A percentile compares a stretch with the other conserved stretches of the same genome.
Conservation (phyloP, 2,888 invertebrate genomes). For the Polyploca ridens region DNA sequence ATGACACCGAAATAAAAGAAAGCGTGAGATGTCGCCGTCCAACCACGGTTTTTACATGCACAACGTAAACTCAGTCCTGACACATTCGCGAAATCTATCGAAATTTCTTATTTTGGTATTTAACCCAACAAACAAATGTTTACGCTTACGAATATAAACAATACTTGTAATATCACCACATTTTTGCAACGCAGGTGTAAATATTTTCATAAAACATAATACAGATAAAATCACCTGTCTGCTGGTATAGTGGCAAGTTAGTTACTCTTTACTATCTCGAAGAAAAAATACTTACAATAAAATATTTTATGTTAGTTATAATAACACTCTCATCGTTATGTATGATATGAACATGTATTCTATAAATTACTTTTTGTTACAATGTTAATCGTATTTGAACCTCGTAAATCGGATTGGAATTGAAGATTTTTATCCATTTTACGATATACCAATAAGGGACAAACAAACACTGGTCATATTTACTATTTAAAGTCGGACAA, state of each 20-base stretch:
- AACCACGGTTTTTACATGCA: constrained; percentile 32
- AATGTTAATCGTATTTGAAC: constrained; percentile 45
- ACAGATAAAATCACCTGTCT: constrained; percentile 1
- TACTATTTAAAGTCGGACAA: constrained; percentile 54
- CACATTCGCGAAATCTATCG: constrained; percentile 40
- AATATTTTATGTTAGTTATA: not conserved
- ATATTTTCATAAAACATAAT: not conserved
- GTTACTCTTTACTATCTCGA: not conserved
- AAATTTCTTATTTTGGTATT: constrained; percentile 17
- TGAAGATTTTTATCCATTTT: constrained; percentile 51
- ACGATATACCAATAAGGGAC: constrained; percentile 50
- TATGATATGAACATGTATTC: not conserved
- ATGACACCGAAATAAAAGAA: constrained; percentile 68
- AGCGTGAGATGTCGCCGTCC: constrained; percentile 56
- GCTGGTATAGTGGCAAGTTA: not conserved
- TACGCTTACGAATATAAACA: too few relatives aligned
- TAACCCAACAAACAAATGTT: not conserved
- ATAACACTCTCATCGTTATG: not conserved
- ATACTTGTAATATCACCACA: too few relatives aligned
- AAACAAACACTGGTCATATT: constrained; percentile 21
- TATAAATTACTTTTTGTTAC: constrained; percentile 18
- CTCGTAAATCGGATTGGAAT: constrained; percentile 42
- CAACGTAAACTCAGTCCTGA: constrained; percentile 34
- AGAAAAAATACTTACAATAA: not conserved
- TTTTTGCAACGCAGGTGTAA: not conserved